Evolutionary conservation across 2,797 vertebrate species (phyloP).

Genomic region (Gallinago nigripennis): DNA sequence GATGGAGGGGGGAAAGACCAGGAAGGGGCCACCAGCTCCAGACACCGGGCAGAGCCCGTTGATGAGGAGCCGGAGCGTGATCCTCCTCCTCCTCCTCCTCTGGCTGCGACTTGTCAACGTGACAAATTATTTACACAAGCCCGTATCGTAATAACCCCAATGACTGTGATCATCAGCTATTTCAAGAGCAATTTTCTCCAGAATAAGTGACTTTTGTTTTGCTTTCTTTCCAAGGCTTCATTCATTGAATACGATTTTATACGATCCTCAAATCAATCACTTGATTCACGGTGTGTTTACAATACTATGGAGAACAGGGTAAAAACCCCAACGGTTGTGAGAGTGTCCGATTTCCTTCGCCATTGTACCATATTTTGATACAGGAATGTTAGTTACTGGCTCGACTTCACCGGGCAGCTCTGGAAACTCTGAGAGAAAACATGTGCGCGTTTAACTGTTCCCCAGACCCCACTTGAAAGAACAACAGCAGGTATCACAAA

Average conservation of each 20-base stretch:
- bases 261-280: not conserved
- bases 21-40: not conserved
- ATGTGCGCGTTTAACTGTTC: not conserved
- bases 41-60: rapidly evolving
- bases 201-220: not conserved
- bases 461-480: not conserved
- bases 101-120: not conserved
- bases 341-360: not conserved
- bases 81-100: not conserved
- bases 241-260: not conserved
- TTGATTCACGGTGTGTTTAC: not conserved
- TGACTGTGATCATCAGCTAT: not conserved
- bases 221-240: not conserved
- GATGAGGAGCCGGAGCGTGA: not conserved
- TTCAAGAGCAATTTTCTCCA: not conserved
- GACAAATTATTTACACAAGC: not conserved
- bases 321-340: not conserved
- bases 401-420: not conserved
- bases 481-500: not conserved
- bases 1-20: not conserved
- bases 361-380: not conserved
- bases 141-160: not conserved
- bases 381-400: not conserved
- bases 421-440: constrained; percentile 8
- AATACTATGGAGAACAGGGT: rapidly evolving